A percentile compares a stretch with the other conserved stretches of the same genome.
phyloP scores from a whole-genome alignment of 2,113 vertebrate genomes.

The Tamias sibiricus region DNA sequence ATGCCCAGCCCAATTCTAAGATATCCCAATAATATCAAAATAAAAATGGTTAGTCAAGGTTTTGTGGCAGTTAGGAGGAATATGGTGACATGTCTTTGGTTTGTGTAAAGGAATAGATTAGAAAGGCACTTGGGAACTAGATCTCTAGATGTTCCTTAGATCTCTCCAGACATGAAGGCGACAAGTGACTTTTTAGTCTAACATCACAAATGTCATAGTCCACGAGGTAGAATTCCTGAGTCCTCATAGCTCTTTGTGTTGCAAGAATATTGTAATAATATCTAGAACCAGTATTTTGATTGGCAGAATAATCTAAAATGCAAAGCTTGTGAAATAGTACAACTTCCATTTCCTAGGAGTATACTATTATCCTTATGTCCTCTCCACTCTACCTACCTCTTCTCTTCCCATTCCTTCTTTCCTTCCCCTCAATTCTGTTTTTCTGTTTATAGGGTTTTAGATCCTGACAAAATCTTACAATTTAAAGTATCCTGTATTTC shows the following conservation, averaged over 20 bases:
- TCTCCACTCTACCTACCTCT: neutral
- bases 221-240: neutral
- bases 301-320: neutral
- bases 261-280: neutral
- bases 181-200: neutral
- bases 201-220: neutral
- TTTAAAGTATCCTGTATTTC: neutral
- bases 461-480: neutral
- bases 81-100: neutral
- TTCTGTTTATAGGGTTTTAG: neutral
- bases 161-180: neutral
- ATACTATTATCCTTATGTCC: neutral
- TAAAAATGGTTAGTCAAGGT: neutral
- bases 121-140: neutral
- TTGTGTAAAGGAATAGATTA: neutral
- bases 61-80: neutral
- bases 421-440: neutral
- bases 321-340: neutral
- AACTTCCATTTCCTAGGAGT: neutral
- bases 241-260: neutral
- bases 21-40: neutral
- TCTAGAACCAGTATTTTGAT: neutral
- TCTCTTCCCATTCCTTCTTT: neutral
- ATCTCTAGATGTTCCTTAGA: neutral
- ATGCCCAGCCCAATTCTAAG: neutral